Evolutionary conservation across 2,113 vertebrate species (phyloP).

Genomic region (Empidonax traillii): DNA sequence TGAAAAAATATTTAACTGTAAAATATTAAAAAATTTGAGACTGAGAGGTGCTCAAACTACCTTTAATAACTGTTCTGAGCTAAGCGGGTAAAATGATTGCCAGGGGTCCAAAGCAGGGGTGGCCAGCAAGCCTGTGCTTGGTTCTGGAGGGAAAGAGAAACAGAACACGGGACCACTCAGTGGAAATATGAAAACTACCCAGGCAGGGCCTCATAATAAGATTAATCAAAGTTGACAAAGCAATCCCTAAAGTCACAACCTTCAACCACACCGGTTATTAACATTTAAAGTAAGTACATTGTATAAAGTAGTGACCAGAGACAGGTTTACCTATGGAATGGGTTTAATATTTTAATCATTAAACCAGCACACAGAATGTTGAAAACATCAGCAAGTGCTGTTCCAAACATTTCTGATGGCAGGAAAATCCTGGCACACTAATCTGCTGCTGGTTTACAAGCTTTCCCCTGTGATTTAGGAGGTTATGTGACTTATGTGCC

Average conservation of each 20-base stretch:
- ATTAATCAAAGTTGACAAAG: neutral
- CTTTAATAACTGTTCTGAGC: neutral
- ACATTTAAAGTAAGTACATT: neutral
- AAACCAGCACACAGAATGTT: neutral
- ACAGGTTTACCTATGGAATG: neutral
- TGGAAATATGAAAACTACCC: neutral
- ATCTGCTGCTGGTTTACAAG: neutral
- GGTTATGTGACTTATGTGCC: accelerated
- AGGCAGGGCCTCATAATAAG: neutral
- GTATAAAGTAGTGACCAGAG: neutral
- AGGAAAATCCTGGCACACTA: neutral
- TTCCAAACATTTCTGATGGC: neutral
- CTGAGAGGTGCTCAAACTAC: neutral
- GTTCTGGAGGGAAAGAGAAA: neutral
- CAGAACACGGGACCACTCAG: neutral
- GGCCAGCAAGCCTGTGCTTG: neutral
- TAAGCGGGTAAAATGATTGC: neutral
- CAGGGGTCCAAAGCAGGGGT: neutral
- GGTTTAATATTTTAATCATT: neutral
- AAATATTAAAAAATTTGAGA: neutral
- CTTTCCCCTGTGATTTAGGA: neutral
- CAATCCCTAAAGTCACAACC: neutral
- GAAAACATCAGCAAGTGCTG: neutral
- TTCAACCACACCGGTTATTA: neutral
- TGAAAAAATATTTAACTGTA: neutral